A percentile compares a stretch with the other conserved stretches of the same genome.
These are phyloP conservation scores for Ammodytes dubius DNA, from an alignment of 2,113 vertebrate genomes.

Conservation along the genomic window DNA sequence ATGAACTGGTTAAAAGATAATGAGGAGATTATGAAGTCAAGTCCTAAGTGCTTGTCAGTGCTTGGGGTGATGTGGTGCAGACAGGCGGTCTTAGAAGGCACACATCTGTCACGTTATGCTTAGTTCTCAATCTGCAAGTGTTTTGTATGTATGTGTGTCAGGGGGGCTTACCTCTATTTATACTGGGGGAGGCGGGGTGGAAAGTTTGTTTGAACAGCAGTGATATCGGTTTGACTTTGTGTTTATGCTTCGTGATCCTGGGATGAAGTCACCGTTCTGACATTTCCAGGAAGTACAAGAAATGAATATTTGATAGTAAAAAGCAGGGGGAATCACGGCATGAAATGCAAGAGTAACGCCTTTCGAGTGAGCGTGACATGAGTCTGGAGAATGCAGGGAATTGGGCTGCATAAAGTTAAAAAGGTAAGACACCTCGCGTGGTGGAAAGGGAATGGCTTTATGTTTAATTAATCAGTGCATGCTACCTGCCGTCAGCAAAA, in stretches of 20 bases:
- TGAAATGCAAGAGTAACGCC: not conserved
- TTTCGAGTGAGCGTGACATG: not conserved
- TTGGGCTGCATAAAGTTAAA: not conserved
- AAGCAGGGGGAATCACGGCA: not conserved
- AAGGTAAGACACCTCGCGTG: not conserved
- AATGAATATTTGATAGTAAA: conserved; percentile 10
- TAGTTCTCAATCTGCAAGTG: conserved; percentile 24
- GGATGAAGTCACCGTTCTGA: not conserved
- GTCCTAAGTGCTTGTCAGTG: conserved; percentile 20
- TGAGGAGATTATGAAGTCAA: conserved; percentile 40
- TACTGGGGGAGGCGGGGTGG: not conserved
- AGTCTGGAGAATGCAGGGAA: not conserved
- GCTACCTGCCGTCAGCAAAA: not conserved
- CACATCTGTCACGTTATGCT: conserved; percentile 63
- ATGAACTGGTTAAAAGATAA: conserved; percentile 36
- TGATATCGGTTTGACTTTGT: not conserved
- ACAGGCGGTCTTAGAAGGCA: conserved; percentile 53
- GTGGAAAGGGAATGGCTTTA: conserved; percentile 47
- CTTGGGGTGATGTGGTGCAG: conserved; percentile 20
- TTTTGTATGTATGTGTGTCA: conserved; percentile 13
- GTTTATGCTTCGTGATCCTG: not conserved
- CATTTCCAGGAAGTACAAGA: conserved; percentile 15
- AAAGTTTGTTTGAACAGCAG: conserved; percentile 13
- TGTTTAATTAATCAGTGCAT: conserved; percentile 66
- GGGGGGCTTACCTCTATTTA: not conserved